Evolutionary conservation across 2,113 vertebrate genomes (phyloP).

Genomic region (Chinchilla lanigera): DNA sequence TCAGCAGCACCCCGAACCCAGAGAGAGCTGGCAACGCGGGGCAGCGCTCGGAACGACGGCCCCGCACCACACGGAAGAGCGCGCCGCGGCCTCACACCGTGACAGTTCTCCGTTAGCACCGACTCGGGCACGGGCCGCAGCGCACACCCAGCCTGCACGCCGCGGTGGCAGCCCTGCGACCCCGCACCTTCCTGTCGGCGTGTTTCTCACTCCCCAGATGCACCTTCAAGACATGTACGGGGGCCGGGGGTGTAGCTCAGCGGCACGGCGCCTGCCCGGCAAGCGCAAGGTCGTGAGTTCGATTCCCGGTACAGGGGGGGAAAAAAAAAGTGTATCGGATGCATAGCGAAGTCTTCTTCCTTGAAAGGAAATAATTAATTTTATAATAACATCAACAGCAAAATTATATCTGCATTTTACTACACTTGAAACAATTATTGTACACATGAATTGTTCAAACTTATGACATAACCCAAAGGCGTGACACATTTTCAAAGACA

Average conservation of each 20-base stretch:
- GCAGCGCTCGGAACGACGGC: not conserved
- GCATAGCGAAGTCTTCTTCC: not conserved
- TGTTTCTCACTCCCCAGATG: no score
- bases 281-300: no score
- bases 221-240: no score
- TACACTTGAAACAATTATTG: not conserved
- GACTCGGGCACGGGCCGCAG: no score
- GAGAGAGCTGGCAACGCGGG: not conserved
- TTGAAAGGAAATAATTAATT: not conserved
- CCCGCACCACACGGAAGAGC: not conserved
- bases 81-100: not conserved
- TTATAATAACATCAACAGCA: conserved; percentile 32
- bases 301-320: no score
- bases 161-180: not conserved
- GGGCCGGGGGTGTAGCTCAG: no score
- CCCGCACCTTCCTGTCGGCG: no score
- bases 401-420: not conserved
- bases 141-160: not conserved
- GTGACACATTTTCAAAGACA: not conserved
- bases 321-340: not conserved
- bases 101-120: not conserved
- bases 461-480: not conserved
- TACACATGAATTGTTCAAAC: not conserved
- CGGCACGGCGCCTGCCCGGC: no score
- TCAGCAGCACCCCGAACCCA: not conserved